Conservation (phyloP, 2,113 vertebrate species). For the Pygoscelis adeliae region DNA sequence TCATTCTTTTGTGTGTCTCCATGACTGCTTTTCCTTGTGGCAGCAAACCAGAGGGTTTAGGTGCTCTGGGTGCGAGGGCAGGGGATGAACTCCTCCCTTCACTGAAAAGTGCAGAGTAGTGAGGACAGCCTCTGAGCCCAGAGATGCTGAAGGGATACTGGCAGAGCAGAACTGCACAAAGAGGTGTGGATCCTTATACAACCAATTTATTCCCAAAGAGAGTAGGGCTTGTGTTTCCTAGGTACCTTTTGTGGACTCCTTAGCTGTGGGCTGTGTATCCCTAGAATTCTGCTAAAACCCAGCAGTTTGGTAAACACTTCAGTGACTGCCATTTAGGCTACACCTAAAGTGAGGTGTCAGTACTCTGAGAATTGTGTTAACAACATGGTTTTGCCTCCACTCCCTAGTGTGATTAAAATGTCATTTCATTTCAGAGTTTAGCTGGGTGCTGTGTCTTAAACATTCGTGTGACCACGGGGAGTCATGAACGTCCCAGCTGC, state of each 20-base stretch:
- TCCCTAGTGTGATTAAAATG: not conserved
- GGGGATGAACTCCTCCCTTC: not conserved
- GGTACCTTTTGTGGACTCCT: not conserved
- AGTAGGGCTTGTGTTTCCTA: not conserved
- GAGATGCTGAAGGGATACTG: not conserved
- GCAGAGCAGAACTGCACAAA: not conserved
- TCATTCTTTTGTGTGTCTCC: not conserved
- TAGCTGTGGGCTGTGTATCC: not conserved
- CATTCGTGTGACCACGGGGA: not conserved
- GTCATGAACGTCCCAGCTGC: not conserved
- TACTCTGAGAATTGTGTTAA: not conserved
- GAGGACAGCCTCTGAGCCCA: not conserved
- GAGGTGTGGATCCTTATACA: not conserved
- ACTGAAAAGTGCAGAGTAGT: not conserved
- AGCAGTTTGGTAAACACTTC: not conserved
- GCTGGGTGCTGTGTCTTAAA: not conserved
- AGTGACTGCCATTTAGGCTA: not conserved
- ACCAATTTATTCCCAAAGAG: not conserved
- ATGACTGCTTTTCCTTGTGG: not conserved
- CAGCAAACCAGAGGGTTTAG: not conserved
- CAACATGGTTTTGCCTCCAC: not conserved
- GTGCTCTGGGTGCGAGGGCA: rapidly evolving
- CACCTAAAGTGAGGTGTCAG: not conserved
- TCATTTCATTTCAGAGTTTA: not conserved
- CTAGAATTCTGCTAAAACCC: not conserved